Evolutionary conservation across 2,113 vertebrate species (phyloP).

Genomic region (Syngnathus scovelli): DNA sequence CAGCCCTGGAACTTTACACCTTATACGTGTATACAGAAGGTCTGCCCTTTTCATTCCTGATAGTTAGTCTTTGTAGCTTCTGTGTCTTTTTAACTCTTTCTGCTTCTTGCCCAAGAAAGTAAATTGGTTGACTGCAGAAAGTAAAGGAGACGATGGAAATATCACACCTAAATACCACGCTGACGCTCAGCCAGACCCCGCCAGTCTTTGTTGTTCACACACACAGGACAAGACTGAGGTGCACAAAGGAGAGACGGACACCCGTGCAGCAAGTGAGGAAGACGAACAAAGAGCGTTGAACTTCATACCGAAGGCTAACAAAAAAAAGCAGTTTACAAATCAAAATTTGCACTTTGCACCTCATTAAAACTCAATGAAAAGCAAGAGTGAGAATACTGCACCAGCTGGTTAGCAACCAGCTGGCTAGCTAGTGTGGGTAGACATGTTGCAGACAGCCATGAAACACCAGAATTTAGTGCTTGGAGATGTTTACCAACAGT

Average conservation of each 20-base stretch:
- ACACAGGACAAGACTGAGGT: constrained; percentile 17
- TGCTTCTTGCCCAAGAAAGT: constrained; percentile 15
- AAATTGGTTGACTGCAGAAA: constrained; percentile 48
- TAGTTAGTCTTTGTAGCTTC: constrained; percentile 7
- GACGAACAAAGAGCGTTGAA: constrained; percentile 2
- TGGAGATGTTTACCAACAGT: too few species aligned
- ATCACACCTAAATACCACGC: constrained; percentile 51
- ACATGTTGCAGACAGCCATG: too few species aligned
- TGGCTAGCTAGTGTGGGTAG: too few species aligned
- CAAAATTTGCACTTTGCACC: too few species aligned
- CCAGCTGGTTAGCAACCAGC: too few species aligned
- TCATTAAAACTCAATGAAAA: too few species aligned
- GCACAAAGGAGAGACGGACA: not conserved
- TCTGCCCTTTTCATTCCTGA: not conserved
- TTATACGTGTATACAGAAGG: too few species aligned
- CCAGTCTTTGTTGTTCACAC: constrained; percentile 44
- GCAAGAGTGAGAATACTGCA: too few species aligned
- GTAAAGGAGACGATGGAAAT: constrained; percentile 43
- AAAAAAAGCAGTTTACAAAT: too few species aligned
- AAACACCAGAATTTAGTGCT: too few species aligned
- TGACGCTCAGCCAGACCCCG: constrained; percentile 33
- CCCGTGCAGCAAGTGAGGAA: constrained; percentile 4
- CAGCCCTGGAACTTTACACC: not conserved
- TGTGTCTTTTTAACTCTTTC: not conserved
- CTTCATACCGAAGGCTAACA: too few species aligned